Evolutionary conservation across 2,113 vertebrate species (phyloP).

Genomic region (Amazona guildingii): DNA sequence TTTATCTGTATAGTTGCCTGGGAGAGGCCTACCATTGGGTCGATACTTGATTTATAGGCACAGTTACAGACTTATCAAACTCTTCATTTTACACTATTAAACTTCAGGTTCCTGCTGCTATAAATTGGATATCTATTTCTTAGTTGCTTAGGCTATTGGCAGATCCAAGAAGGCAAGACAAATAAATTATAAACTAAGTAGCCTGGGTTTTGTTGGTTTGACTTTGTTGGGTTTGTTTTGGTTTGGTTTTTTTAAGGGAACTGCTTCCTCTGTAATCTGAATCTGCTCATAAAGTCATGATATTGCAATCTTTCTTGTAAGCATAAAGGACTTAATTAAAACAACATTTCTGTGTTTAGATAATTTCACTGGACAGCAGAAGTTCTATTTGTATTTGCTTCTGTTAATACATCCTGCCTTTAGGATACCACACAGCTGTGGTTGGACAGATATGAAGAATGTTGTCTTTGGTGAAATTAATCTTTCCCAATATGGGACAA

Average conservation of each 20-base stretch:
- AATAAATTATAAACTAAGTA: neutral
- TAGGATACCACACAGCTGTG: neutral
- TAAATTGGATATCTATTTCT: neutral
- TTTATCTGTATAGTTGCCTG: neutral
- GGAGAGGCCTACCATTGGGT: neutral
- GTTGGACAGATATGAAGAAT: neutral
- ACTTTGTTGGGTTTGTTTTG: neutral
- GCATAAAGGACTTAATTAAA: slow-evolving; percentile 1
- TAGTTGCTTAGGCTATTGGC: neutral
- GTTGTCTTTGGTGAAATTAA: neutral
- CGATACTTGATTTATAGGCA: neutral
- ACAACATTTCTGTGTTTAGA: neutral
- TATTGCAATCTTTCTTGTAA: neutral
- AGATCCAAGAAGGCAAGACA: neutral
- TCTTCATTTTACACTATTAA: neutral
- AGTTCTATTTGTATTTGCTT: neutral
- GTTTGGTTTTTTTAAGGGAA: neutral
- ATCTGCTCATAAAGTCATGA: neutral
- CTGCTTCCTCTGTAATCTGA: neutral
- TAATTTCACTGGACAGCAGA: neutral
- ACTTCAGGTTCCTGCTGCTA: neutral
- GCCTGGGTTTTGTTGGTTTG: neutral
- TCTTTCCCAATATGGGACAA: neutral
- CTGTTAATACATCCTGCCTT: neutral
- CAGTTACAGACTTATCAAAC: neutral